phyloP scores from a whole-genome alignment of 2,797 vertebrate species.

The Artibeus lituratus region DNA sequence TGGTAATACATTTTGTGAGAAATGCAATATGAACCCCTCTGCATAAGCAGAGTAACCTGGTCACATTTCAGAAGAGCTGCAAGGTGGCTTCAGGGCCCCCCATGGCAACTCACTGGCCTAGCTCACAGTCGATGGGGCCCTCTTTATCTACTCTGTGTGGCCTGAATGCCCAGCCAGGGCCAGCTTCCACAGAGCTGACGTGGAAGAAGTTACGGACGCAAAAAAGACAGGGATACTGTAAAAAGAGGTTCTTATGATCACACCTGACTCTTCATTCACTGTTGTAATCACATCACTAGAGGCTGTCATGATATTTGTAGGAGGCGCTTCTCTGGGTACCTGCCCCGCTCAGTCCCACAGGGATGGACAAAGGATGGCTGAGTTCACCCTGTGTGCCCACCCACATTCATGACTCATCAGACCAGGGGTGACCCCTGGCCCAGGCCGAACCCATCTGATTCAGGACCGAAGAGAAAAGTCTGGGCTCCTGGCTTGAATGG shows the following conservation, averaged over 20 bases:
- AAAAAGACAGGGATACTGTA: neutral
- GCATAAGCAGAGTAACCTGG: neutral
- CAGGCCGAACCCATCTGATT: neutral
- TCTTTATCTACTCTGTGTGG: neutral
- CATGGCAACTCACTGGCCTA: neutral
- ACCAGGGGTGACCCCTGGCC: neutral
- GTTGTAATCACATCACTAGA: neutral
- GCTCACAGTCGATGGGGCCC: fast-evolving
- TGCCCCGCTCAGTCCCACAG: neutral
- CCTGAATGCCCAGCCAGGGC: neutral
- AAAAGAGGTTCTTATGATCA: neutral
- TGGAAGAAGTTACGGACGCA: neutral
- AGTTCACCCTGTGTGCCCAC: neutral
- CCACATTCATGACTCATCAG: neutral
- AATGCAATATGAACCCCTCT: neutral
- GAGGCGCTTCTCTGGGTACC: neutral
- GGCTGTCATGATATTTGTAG: neutral
- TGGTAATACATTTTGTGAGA: neutral
- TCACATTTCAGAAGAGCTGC: neutral
- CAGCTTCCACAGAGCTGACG: neutral
- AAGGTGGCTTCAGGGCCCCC: neutral
- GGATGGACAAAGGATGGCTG: neutral
- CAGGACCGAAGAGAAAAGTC: neutral
- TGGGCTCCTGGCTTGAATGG: neutral
- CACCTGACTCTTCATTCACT: neutral